phyloP scores from a whole-genome alignment of 2,113 vertebrate species.

The Manacus vitellinus region DNA sequence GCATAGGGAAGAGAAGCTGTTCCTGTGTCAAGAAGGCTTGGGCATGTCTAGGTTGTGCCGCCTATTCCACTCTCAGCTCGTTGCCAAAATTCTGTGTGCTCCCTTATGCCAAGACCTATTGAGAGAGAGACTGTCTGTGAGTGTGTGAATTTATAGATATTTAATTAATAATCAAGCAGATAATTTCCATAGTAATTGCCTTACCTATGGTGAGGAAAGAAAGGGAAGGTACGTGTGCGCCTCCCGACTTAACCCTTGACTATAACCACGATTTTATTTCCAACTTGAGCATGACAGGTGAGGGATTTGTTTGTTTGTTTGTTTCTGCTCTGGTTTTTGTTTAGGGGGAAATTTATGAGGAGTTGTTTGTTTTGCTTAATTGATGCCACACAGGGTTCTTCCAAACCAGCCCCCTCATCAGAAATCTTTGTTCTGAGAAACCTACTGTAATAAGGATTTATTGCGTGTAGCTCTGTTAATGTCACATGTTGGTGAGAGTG shows the following conservation, averaged over 20 bases:
- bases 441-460: slow-evolving; percentile 8
- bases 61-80: slow-evolving; percentile 50
- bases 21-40: slow-evolving; percentile 78
- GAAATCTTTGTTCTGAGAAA: slow-evolving; percentile 22
- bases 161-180: slow-evolving; percentile 63
- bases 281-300: neutral
- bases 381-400: slow-evolving; percentile 18
- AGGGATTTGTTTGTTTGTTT: neutral
- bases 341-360: neutral
- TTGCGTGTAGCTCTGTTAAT: neutral
- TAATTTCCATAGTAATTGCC: slow-evolving; percentile 6
- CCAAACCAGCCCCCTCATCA: slow-evolving; percentile 37
- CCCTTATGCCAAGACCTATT: slow-evolving; percentile 66
- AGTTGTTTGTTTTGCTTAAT: slow-evolving; percentile 38
- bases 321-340: neutral
- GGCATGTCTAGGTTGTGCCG: slow-evolving; percentile 63
- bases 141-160: slow-evolving; percentile 64
- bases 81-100: slow-evolving; percentile 66
- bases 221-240: neutral
- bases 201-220: neutral
- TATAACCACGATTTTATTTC: neutral
- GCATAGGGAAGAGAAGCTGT: slow-evolving; percentile 78
- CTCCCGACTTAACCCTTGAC: neutral
- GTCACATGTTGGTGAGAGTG: neutral
- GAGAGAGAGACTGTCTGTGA: slow-evolving; percentile 56